phyloP scores from a whole-genome alignment of 2,888 invertebrate species.

The Octodonta nipae region DNA sequence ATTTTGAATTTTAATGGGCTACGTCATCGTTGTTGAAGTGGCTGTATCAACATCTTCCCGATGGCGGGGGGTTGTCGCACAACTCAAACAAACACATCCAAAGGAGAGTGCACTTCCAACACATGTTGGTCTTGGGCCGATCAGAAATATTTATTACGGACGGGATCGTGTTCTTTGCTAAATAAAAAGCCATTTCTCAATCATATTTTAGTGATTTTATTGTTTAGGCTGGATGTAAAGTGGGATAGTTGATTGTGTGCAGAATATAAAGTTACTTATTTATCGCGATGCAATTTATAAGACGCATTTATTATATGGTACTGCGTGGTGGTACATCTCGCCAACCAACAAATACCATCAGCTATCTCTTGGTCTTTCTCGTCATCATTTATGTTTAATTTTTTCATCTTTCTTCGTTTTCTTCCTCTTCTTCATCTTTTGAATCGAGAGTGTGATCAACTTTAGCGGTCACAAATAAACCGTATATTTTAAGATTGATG shows the following conservation, averaged over 20 bases:
- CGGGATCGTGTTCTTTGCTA: slow-evolving; percentile 1
- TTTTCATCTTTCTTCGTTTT: slow-evolving; percentile 1
- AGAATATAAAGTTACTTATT: slow-evolving; percentile 39
- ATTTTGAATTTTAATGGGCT: no score
- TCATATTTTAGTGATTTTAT: slow-evolving; percentile 7
- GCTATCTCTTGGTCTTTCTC: slow-evolving; percentile 9
- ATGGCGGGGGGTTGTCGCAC: slow-evolving; percentile 2
- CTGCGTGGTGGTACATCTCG: slow-evolving; percentile 24
- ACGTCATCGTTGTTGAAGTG: no score
- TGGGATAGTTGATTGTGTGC: slow-evolving; percentile 37
- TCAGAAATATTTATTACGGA: slow-evolving; percentile 1
- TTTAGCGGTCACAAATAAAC: slow-evolving; percentile 26
- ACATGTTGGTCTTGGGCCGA: slow-evolving; percentile 1
- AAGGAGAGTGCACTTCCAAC: background rate
- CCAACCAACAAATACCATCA: slow-evolving; percentile 6
- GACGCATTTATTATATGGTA: slow-evolving; percentile 35
- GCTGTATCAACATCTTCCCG: background rate
- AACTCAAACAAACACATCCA: slow-evolving; percentile 2
- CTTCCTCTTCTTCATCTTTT: slow-evolving; percentile 16
- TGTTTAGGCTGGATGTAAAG: slow-evolving; percentile 30
- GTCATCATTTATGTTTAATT: background rate
- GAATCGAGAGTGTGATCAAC: slow-evolving; percentile 30
- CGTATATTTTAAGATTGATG: slow-evolving; percentile 31
- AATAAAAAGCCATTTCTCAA: slow-evolving; percentile 9
- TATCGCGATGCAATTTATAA: slow-evolving; percentile 37